These are phyloP conservation scores for Eudemis profundana DNA, from an alignment of 2,888 invertebrate genomes.

Conservation along the genomic window DNA sequence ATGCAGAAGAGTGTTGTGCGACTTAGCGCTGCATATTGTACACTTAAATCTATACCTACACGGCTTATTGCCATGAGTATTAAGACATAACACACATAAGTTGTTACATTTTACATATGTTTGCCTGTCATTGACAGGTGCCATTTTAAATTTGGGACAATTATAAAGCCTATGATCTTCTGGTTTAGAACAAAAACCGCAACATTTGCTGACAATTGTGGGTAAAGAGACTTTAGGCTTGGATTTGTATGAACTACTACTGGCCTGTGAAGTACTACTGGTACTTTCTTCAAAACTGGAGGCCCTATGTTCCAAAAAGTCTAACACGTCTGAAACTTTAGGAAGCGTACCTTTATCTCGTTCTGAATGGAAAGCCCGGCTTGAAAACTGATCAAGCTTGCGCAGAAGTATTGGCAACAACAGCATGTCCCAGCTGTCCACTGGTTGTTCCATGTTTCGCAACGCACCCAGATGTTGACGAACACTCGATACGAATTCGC, in stretches of 20 bases:
- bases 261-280: no score
- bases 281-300: constrained; percentile 1
- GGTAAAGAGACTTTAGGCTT: neutral
- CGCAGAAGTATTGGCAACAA: neutral
- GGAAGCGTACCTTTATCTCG: constrained; percentile 3
- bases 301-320: constrained; percentile 1
- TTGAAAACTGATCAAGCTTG: neutral
- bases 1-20: no score
- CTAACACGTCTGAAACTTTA: neutral
- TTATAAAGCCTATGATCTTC: constrained; percentile 3
- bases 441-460: constrained; percentile 1
- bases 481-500: neutral
- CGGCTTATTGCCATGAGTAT: no score
- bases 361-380: neutral
- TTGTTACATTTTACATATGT: no score
- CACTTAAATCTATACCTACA: no score
- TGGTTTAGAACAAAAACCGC: neutral
- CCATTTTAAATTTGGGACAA: constrained; percentile 1
- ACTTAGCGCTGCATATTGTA: no score
- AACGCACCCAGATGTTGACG: constrained; percentile 1
- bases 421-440: constrained; percentile 20
- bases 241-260: neutral
- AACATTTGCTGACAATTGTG: neutral
- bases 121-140: no score
- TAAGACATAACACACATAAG: no score